Base-by-base conservation (phyloP, 2,113 vertebrate species). In the Nothocercus nigrocapillus region DNA sequence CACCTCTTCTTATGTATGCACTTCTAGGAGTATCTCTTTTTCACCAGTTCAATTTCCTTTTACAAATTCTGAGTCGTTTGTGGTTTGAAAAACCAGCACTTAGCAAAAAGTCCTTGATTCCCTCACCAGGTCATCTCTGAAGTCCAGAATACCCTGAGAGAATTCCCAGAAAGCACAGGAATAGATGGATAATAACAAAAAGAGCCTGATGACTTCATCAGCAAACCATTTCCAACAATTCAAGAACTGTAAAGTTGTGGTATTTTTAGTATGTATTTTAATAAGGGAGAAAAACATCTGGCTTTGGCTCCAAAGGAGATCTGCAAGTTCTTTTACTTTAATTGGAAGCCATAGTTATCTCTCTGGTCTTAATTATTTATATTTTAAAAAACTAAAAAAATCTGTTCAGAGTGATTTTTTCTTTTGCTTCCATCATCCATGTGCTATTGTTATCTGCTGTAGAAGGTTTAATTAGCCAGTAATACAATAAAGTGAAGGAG, bases 261-360 rank as follows among this genome's bases (percentile, higher is more conserved):
- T 94, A 96, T 95, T 97, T 97, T 96, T 96, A 95, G 93, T 40
- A 81, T 85, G 70, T 80, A 94, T 95, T 94, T 95, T 95, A 93
- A 96, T 86, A 96, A 90, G 92, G 77, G 77, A 96, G 85, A 94
- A 96, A 95, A 96, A 92, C 94, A 93, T 94, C 92, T 94, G 94
- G 90, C 7, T 88, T 94, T 94, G 77, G 82, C 88, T 96, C 77
- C 83, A 87, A 49, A 36, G 16, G 90, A 79, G 90, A 95, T 87
- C 70, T 76, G 59, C 69, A 93, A 86, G 67, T 22, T n/a, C 47
- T 83, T 70, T 42, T 34, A 45, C 74, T 88, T 93, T 92, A 84
- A 89, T 69, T 93, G 74, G 85, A 90, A 92, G 80, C 62, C 82
- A 82, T 28, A 68, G 6, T 84, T 87, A 73, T 84, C 83, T 90